Base-by-base conservation (phyloP, 1,140 invertebrate genomes). In the Pissodes strobi region DNA sequence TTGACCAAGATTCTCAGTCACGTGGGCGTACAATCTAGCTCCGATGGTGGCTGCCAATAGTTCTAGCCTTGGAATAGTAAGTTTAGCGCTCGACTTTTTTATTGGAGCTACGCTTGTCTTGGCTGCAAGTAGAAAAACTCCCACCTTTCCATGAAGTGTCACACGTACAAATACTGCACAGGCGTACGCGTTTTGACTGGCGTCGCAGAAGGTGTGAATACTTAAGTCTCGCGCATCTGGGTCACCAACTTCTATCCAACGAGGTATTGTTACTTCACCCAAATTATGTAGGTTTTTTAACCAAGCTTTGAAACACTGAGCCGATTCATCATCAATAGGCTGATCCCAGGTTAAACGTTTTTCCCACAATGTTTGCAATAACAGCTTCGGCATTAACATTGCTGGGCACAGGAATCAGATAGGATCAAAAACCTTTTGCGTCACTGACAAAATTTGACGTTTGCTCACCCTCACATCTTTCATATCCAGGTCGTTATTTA, bases 31-130 rank as follows among this genome's bases (percentile, higher is more conserved):
- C 8, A 67, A 46, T 22, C 58, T 43, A 8, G 21, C 48, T 19
- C 49, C 69, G 0, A 70, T 55, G n/a, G 49, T 30, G 13, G 66
- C 63, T 30, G 62, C 67, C 18, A 67, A 30, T 17, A 74, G 46
- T 34, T 74, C 69, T 5, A 77, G 53, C n/a, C 72, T 61, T n/a
- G 69, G 71, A 9, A 76, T 74, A 0, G 72, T 69, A 3, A 71
- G 12, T 38, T 64, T 41, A n/a, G 49, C 13, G 12, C 22, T 19
- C 8, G 49, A 52, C 27, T 17, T 52, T 62, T 69, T 71, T 12
- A 72, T 18, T 9, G 70, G 68, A 2, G 72, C 57, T 0, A 74
- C 66, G 49, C 65, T 60, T 4, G 62, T 53, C 55, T 76, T 76
- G 4, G 72, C 64, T 22, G 15, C 30, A 10, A 72, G 12, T 23